Evolutionary conservation across 1,140 invertebrate genomes (phyloP), one percentile per base, ranked within the genome.

Genomic region (Zaprionus gabonicus): DNA sequence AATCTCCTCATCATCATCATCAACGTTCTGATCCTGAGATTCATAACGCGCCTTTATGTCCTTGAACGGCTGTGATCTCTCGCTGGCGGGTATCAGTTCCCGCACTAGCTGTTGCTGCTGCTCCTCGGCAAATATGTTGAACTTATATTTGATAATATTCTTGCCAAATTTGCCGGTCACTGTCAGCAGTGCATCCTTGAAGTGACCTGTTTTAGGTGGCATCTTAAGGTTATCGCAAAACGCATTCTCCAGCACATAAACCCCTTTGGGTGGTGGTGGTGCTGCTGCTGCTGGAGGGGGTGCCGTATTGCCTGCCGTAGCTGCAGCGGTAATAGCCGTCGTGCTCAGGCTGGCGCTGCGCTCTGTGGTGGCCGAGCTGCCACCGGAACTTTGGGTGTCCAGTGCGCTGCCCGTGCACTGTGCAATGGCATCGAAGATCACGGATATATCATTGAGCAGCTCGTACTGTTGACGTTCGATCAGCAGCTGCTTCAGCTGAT

Each of bases 61-160:
- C 49, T 91, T 92, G 17, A 92, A 92, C 1, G 91, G 92, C 25
- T 84, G 64, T 2, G 87, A 88, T 2, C 91, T 82, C 65, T 92
- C 91, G 34, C 82, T 90, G 51, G 75, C 74, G 0, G 91, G 92
- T 34, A 92, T 92, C 0, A 93, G 56, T 44, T 93, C 91, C 1
- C 79, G 78, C 1, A 93, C 91, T 13, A 92, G 57, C 55, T 92
- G 90, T 55, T 92, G 87, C 68, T 92, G 88, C 63, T 93, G 91
- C 51, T 92, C 92, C 56, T 93, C 92, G 25, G 84, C 88, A 49
- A 93, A 93, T 34, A 93, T 92, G 59, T 92, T 93, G 60, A 93
- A 93, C 73, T 92, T 92, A 46, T 93, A 93, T 49, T 93, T 92
- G 4, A 93, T 92, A 51, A 93, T 93, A 66, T 93, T 93, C 62